Conservation (phyloP, 2,113 vertebrate genomes). For the Tauraco erythrolophus region DNA sequence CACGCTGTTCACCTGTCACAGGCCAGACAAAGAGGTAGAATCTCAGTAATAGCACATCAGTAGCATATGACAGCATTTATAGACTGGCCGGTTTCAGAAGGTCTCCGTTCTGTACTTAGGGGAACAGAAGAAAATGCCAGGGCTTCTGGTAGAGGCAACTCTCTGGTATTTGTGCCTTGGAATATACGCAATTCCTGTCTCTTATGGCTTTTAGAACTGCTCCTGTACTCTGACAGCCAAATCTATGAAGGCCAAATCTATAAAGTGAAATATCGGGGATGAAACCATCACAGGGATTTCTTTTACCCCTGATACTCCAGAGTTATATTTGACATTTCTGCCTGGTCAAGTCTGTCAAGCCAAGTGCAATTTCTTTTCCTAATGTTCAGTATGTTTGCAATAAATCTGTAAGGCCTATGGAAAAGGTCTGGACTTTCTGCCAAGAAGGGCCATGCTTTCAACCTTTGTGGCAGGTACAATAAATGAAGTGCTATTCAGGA, state of each 20-base stretch:
- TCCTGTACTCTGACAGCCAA: not conserved
- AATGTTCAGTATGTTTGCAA: not conserved
- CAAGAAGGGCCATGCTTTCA: not conserved
- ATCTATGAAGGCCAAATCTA: not conserved
- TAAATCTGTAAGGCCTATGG: not conserved
- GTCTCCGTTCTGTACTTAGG: not conserved
- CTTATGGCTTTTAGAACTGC: not conserved
- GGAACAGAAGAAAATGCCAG: not conserved
- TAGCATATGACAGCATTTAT: accelerated
- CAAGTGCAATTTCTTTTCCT: slow-evolving; percentile 6
- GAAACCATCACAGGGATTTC: not conserved
- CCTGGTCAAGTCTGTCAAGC: not conserved
- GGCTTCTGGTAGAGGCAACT: not conserved
- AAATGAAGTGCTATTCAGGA: not conserved
- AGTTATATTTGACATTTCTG: slow-evolving; percentile 10
- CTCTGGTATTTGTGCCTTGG: not conserved
- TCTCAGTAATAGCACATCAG: not conserved
- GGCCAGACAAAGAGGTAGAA: not conserved
- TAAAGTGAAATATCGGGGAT: not conserved
- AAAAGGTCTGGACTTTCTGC: not conserved
- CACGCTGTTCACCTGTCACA: not conserved
- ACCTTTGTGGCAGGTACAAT: not conserved
- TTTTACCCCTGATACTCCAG: not conserved
- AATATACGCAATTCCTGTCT: not conserved
- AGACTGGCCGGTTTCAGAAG: not conserved